Percentiles rank a stretch among this genome's conserved stretches.
Evolutionary conservation across 2,797 vertebrate genomes (phyloP).

Genomic region (Chanos chanos): DNA sequence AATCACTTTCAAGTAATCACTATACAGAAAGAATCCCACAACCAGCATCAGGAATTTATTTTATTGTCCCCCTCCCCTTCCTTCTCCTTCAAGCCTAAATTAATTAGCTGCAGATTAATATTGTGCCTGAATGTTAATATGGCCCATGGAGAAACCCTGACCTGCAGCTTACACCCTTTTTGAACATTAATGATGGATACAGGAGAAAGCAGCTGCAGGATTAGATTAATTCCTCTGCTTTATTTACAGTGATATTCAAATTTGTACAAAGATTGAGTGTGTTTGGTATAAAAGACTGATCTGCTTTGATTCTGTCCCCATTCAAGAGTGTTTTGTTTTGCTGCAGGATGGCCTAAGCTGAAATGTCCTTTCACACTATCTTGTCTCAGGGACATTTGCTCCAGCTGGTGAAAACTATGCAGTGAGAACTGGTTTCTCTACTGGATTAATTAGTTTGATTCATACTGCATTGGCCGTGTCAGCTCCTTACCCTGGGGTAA

Average conservation of each 20-base stretch:
- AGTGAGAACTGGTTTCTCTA: conserved; percentile 31
- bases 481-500: conserved; percentile 27
- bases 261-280: neutral
- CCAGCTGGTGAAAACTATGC: neutral
- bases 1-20: conserved; percentile 29
- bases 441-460: conserved; percentile 52
- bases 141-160: neutral
- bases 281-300: conserved; percentile 14
- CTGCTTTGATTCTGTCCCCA: conserved; percentile 17
- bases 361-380: conserved; percentile 26
- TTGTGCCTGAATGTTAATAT: conserved; percentile 1
- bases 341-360: conserved; percentile 32
- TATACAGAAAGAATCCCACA: neutral
- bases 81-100: conserved; percentile 25
- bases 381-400: conserved; percentile 5
- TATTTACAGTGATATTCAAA: neutral
- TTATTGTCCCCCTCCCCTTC: conserved; percentile 20
- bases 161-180: conserved; percentile 1
- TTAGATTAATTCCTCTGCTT: neutral
- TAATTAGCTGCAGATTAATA: conserved; percentile 34
- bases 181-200: conserved; percentile 2
- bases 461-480: conserved; percentile 39
- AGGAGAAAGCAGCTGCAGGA: neutral
- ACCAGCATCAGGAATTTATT: conserved; percentile 15
- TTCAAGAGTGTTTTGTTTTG: conserved; percentile 36